These are phyloP conservation scores for Leucoraja ocellata DNA, from an alignment of 2,797 vertebrate species.

Conservation along the genomic window DNA sequence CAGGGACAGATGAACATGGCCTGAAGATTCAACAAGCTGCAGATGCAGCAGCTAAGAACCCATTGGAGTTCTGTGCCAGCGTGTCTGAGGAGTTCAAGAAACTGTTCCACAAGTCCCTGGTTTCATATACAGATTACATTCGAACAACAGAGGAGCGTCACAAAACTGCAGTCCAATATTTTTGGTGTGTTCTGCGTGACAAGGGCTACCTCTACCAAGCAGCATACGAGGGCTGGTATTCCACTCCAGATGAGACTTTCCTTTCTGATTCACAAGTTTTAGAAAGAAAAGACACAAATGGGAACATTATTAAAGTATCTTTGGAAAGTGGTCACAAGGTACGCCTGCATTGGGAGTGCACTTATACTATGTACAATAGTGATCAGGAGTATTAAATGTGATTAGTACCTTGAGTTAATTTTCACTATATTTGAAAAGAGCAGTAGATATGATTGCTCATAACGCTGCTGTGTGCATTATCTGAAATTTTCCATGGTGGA, in stretches of 20 bases:
- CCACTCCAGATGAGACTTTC: conserved; percentile 84
- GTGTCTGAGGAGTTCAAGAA: conserved; percentile 70
- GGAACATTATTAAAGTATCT: conserved; percentile 66
- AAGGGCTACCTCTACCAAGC: conserved; percentile 80
- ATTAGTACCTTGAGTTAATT: background rate
- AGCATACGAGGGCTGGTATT: conserved; percentile 90
- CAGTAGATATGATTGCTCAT: background rate
- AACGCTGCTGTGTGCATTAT: background rate
- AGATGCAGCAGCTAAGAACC: conserved; percentile 59
- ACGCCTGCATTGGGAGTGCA: conserved; percentile 34
- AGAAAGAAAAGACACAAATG: conserved; percentile 55
- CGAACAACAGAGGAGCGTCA: conserved; percentile 79
- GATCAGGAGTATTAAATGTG: background rate
- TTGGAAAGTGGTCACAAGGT: conserved; percentile 85
- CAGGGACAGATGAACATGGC: conserved; percentile 90
- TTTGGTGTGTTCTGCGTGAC: conserved; percentile 70
- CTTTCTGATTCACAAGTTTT: conserved; percentile 69
- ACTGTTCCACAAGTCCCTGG: conserved; percentile 63
- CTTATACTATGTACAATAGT: background rate
- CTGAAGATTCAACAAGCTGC: conserved; percentile 90
- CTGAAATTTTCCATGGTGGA: background rate
- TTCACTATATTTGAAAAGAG: background rate
- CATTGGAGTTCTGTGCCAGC: conserved; percentile 65
- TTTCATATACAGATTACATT: conserved; percentile 77
- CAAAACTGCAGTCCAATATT: conserved; percentile 64